Evolutionary conservation across 2,113 vertebrate genomes (phyloP).

Genomic region (Acinonyx jubatus): DNA sequence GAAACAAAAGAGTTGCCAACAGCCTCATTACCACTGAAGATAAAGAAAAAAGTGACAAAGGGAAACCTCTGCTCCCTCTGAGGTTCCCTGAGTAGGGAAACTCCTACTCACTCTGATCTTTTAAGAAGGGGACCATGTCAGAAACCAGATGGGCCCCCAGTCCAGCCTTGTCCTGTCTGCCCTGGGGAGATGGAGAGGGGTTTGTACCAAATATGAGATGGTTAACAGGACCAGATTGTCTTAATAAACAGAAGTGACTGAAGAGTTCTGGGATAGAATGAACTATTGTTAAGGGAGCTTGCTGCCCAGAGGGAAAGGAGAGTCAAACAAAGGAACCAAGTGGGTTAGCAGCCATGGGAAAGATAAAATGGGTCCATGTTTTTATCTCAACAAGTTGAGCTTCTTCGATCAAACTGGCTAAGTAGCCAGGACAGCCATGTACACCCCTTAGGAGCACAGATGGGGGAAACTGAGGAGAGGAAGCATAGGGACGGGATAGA

Average conservation of each 20-base stretch:
- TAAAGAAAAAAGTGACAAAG: background rate
- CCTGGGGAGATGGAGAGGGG: background rate
- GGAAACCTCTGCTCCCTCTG: background rate
- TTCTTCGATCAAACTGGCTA: background rate
- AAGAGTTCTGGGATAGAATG: background rate
- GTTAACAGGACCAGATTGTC: background rate
- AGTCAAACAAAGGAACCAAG: background rate
- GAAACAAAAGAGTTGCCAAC: background rate
- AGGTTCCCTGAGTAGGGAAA: too few species aligned
- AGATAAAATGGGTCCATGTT: conserved; percentile 21
- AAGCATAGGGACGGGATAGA: background rate
- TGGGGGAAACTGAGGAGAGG: background rate
- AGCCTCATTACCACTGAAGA: background rate
- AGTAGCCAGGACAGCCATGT: background rate
- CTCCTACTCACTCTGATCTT: background rate
- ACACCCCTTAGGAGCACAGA: background rate
- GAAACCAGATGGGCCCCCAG: background rate
- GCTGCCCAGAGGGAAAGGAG: background rate
- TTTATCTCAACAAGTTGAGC: background rate
- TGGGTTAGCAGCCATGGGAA: background rate
- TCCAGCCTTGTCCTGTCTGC: background rate
- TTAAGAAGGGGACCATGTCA: background rate
- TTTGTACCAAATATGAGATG: background rate
- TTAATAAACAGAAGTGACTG: background rate
- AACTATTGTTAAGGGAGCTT: background rate